Percentiles rank a stretch among this genome's conserved stretches.
Conservation (phyloP, 2,888 invertebrate species). For the Drosophila austrosaltans region DNA sequence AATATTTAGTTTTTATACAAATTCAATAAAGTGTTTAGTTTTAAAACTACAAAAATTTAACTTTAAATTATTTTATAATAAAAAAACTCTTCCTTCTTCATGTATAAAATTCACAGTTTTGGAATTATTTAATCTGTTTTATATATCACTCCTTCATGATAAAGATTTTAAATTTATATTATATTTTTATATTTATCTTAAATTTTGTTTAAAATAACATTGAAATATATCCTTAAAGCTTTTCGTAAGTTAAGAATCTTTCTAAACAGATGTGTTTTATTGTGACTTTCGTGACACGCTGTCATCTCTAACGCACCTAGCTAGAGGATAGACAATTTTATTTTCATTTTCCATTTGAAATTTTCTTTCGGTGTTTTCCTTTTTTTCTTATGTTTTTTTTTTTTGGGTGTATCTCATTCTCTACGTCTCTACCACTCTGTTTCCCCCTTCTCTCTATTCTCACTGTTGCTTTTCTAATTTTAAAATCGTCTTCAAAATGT, state of each 20-base stretch:
- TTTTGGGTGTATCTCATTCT: constrained; percentile 8
- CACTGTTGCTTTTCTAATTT: constrained; percentile 66
- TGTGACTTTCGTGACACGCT: constrained; percentile 9
- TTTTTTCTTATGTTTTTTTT: constrained; percentile 16
- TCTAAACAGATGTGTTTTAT: neutral
- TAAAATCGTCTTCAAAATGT: constrained; percentile 73
- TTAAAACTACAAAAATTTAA: too few relatives aligned
- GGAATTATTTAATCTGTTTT: too few relatives aligned
- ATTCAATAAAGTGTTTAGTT: too few relatives aligned
- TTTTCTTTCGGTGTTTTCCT: constrained; percentile 29
- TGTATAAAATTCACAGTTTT: too few relatives aligned
- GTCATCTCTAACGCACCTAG: constrained; percentile 9
- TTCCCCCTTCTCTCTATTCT: constrained; percentile 25
- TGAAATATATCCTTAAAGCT: too few relatives aligned
- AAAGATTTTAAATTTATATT: too few relatives aligned
- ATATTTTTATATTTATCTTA: too few relatives aligned
- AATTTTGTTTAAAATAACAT: too few relatives aligned
- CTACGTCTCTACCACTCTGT: constrained; percentile 17
- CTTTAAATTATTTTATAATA: too few relatives aligned
- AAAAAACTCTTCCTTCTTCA: too few relatives aligned
- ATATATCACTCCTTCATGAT: too few relatives aligned
- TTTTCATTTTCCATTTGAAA: constrained; percentile 63
- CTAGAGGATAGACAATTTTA: constrained; percentile 66
- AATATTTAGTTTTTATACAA: too few relatives aligned
- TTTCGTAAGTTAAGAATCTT: neutral